Base-by-base conservation (phyloP, 2,888 invertebrate genomes). In the Neoitamus cyanurus region DNA sequence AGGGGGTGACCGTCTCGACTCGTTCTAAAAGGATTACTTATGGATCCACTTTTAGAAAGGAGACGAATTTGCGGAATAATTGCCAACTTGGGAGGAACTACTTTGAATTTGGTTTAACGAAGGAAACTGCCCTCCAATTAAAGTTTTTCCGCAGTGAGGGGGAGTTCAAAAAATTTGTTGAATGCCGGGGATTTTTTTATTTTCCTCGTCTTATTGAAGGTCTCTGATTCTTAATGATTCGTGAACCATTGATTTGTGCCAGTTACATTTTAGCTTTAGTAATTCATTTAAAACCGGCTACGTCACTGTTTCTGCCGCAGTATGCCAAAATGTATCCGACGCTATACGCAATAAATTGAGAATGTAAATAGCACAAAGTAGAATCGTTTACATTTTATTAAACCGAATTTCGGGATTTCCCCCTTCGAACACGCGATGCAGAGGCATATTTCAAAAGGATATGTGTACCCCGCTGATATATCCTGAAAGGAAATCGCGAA, bases 371-470 rank as follows among this genome's bases (percentile, higher is more conserved):
- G 58, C 58, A 7, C 25, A 2, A 58, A 58, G 2, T 58, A n/a
- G 58, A 58, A 58, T 58, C 58, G 20, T 58, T 58, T 58, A 58
- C 58, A 58, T 58, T 58, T 58, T 58, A 58, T 58, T 58, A 58
- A 58, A 58, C 20, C 58, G 25, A 58, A 58, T 58, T 58, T 25
- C 25, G 9, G 58, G 2, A 9, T 58, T 20, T 25, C 25, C 58
- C 7, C 20, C 2, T 58, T 25, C 25, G 25, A 58, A 20, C 6
- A 5, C 20, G 48, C 15, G 48, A 48, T 58, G 58, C 58, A 20
- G 58, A 11, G 25, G 25, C 58, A 58, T 58, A 58, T 58, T 58
- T 58, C 58, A 58, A 58, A 58, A 58, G 58, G 58, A 58, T 58
- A 2, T 58, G 25, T 58, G 25, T 58, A 58, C 9, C 58, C 15